A percentile compares a stretch with the other conserved stretches of the same genome.
Conservation (phyloP, 2,113 vertebrate genomes). For the Cryptotis parvus region DNA sequence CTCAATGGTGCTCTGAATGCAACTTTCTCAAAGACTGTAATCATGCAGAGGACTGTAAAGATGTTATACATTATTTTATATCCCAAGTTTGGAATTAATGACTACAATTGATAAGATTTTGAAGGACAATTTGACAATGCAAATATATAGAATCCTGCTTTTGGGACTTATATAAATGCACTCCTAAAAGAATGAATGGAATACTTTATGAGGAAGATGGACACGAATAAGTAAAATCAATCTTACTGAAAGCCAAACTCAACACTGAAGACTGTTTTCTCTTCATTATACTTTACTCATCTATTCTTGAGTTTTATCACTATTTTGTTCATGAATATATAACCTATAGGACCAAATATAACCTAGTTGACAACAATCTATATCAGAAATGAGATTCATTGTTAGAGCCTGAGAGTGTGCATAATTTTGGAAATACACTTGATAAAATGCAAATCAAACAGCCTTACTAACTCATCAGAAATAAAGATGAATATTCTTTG, state of each 20-base stretch:
- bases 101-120: conserved; percentile 20
- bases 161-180: conserved; percentile 11
- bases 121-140: background rate
- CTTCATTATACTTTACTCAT: background rate
- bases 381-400: conserved; percentile 9
- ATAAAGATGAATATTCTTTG: conserved; percentile 23
- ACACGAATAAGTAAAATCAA: background rate
- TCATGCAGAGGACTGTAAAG: conserved; percentile 39
- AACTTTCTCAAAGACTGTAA: conserved; percentile 53
- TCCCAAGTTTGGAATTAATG: conserved; percentile 19
- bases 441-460: conserved; percentile 60
- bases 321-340: conserved; percentile 10
- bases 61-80: conserved; percentile 51
- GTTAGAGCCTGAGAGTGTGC: background rate
- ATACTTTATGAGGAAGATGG: background rate
- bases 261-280: background rate
- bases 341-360: background rate
- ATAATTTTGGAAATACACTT: conserved; percentile 28
- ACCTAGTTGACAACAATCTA: conserved; percentile 15
- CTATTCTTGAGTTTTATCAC: conserved; percentile 25
- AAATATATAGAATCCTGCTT: background rate
- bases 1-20: background rate
- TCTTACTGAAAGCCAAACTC: conserved; percentile 4
- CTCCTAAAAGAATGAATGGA: conserved; percentile 7
- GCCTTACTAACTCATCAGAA: background rate